Evolutionary conservation across 2,888 invertebrate genomes (phyloP).

Genomic region (Orgyia antiqua): DNA sequence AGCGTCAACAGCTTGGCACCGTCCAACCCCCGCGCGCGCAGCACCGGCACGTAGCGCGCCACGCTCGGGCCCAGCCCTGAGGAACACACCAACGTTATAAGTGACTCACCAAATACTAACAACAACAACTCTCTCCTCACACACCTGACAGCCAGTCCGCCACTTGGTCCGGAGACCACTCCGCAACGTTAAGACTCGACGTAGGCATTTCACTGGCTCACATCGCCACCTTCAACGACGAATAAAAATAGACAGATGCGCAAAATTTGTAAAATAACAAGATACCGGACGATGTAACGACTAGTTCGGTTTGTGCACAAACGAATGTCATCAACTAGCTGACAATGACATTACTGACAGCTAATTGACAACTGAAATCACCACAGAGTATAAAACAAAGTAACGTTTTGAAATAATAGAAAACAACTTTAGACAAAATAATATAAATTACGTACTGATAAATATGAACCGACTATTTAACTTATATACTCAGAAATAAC

Average conservation of each 20-base stretch:
- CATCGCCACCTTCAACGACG: too few relatives aligned
- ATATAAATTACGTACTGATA: too few relatives aligned
- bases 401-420: too few relatives aligned
- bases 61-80: constrained; percentile 88
- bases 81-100: constrained; percentile 19
- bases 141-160: constrained; percentile 94
- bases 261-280: constrained; percentile 19
- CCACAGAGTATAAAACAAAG: too few relatives aligned
- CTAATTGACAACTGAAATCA: too few relatives aligned
- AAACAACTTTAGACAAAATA: too few relatives aligned
- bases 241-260: too few relatives aligned
- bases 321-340: constrained; percentile 1
- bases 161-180: constrained; percentile 94
- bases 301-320: constrained; percentile 11
- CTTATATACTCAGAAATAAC: too few relatives aligned
- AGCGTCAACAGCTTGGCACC: constrained; percentile 90
- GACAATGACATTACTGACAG: not conserved
- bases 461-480: too few relatives aligned
- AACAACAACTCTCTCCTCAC: constrained; percentile 7
- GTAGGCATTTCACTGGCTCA: constrained; percentile 38
- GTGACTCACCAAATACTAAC: constrained; percentile 34
- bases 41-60: constrained; percentile 87
- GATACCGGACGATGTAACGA: constrained; percentile 18
- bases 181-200: constrained; percentile 81
- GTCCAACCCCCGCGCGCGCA: constrained; percentile 88